Base-by-base conservation (phyloP, 2,888 invertebrate species). In the Drosophila paucipuncta region DNA sequence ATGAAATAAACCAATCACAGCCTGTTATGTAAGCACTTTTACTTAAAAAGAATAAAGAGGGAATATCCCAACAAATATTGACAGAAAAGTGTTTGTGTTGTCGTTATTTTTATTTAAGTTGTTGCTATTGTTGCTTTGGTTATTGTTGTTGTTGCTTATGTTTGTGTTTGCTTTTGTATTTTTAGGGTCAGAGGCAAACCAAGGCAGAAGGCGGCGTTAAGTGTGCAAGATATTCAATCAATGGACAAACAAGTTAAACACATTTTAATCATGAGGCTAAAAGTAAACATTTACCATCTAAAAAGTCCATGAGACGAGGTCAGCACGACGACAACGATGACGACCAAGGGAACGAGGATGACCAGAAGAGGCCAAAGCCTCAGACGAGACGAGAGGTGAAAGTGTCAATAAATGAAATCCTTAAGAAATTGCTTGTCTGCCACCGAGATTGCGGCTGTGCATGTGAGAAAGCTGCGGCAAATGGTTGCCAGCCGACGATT, bases 391-490 rank as follows among this genome's bases (percentile, higher is more conserved):
- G 30, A 22, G 63, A 76, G 76, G 78, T 79, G 68, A 81, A 90
- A 80, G 86, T 85, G 91, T 91, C 91, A 89, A 87, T 91, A 89
- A 81, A 89, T 86, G 80, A 87, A 90, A 91, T 90, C 79, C 91
- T 78, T 82, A 89, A 87, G 89, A 91, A 90, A 87, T 91, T 89
- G 80, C 82, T 76, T 84, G 90, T 83, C 83, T 90, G 80, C 67
- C 64, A 52, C 73, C 64, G 63, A 62, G 70, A 73, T 64, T 69
- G 49, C 47, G 59, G 16, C 50, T 55, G 28, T 16, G 37, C n/a
- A 31, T 54, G 33, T 73, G 22, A 59, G 22, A 13, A 47, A 78
- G 82, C 76, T 81, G 68, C 69, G 55, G 3, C 11, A 75, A 31
- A 80, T 82, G 79, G 88, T 59, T 90, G 74, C 37, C 54, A 16